phyloP scores from a whole-genome alignment of 2,797 vertebrate species.

The Bradypus variegatus region DNA sequence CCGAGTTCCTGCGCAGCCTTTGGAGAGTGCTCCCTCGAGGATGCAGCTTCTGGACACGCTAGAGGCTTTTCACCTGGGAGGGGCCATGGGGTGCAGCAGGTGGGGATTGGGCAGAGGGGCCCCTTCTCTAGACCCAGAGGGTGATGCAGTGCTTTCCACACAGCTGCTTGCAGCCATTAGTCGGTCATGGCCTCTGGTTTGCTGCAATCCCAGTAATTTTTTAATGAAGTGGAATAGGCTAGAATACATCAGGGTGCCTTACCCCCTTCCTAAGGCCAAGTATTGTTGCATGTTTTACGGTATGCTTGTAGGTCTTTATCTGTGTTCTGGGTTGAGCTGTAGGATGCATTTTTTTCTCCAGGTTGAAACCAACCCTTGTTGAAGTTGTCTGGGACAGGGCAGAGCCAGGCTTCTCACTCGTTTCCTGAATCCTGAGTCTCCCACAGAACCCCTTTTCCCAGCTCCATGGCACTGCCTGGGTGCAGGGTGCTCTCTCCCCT shows the following conservation, averaged over 20 bases:
- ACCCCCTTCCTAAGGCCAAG: no score
- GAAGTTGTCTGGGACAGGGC: background rate
- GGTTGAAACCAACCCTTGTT: background rate
- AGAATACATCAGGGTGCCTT: background rate
- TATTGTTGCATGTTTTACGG: no score
- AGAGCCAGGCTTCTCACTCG: background rate
- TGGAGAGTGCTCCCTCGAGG: background rate
- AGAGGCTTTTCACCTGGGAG: background rate
- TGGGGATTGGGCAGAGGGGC: background rate
- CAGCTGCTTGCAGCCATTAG: background rate
- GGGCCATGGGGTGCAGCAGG: background rate
- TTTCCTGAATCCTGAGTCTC: background rate
- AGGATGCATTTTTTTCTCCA: background rate
- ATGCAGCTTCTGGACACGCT: background rate
- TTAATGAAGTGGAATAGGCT: background rate
- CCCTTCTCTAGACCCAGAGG: background rate
- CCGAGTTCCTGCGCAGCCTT: background rate
- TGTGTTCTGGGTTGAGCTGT: no score
- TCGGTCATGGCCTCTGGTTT: background rate
- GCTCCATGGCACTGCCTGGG: background rate
- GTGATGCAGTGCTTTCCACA: background rate
- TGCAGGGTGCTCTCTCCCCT: background rate
- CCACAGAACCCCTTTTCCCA: background rate
- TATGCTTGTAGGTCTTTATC: background rate
- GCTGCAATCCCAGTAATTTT: background rate